These are phyloP conservation scores for Saccopteryx leptura DNA, from an alignment of 2,113 vertebrate species.

Conservation along the genomic window DNA sequence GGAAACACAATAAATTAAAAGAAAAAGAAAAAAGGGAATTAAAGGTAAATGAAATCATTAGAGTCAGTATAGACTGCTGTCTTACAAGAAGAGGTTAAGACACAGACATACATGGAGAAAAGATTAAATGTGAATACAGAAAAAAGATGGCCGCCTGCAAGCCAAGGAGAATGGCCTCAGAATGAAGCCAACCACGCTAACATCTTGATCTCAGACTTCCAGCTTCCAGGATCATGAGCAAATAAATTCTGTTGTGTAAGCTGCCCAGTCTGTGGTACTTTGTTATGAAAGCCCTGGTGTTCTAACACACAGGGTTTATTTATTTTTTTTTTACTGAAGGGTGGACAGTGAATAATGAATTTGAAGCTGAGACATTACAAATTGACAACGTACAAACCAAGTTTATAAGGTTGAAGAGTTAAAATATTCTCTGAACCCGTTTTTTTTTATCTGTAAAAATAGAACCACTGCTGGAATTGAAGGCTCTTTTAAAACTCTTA, in stretches of 20 bases:
- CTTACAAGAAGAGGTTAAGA: not conserved
- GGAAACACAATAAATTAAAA: too few relatives aligned
- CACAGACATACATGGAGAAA: not conserved
- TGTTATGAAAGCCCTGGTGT: not conserved
- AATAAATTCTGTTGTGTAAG: not conserved
- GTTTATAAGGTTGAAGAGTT: not conserved
- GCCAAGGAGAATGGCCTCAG: not conserved
- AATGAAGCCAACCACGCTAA: not conserved
- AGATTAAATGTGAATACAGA: not conserved
- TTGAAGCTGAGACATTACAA: not conserved
- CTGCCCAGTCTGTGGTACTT: not conserved
- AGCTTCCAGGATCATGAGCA: not conserved
- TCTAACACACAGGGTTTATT: not conserved
- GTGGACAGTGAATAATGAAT: too few relatives aligned
- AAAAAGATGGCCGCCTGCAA: not conserved
- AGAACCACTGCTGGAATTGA: not conserved
- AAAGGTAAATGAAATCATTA: not conserved
- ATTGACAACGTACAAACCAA: not conserved
- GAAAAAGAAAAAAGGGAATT: not conserved
- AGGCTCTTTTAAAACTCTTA: not conserved
- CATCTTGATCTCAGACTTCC: not conserved
- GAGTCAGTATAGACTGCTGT: not conserved
- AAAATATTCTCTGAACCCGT: not conserved
- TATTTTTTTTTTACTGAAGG: not conserved
- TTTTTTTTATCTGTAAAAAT: constrained; percentile 9